A percentile compares a stretch with the other conserved stretches of the same genome.
Evolutionary conservation across 2,888 invertebrate genomes (phyloP).

Genomic region (Dioctria linearis): DNA sequence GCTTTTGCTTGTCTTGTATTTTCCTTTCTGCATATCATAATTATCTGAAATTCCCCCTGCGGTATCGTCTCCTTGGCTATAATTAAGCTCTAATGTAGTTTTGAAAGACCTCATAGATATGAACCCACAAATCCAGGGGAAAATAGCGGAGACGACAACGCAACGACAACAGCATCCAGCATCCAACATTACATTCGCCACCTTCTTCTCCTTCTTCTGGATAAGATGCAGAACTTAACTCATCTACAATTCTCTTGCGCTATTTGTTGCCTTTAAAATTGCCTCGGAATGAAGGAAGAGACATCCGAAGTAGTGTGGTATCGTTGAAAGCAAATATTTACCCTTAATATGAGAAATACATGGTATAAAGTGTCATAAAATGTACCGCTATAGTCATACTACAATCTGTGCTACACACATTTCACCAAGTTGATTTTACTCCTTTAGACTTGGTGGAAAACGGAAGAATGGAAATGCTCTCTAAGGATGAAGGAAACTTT

Average conservation of each 20-base stretch:
- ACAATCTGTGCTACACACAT: not conserved
- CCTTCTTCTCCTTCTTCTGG: not conserved
- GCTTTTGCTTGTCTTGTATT: constrained; percentile 14
- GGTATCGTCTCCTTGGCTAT: constrained; percentile 20
- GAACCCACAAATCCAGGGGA: constrained; percentile 25
- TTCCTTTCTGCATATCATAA: constrained; percentile 43
- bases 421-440: not conserved
- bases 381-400: constrained; percentile 9
- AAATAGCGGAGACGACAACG: not conserved
- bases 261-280: constrained; percentile 33
- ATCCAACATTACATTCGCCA: not conserved
- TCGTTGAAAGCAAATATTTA: constrained; percentile 46
- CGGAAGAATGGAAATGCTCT: not conserved
- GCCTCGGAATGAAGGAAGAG: not conserved
- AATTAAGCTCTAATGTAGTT: constrained; percentile 51
- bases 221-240: constrained; percentile 42
- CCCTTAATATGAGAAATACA: constrained; percentile 45
- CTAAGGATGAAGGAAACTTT: constrained; percentile 1
- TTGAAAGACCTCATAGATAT: constrained; percentile 46
- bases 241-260: constrained; percentile 43
- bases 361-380: constrained; percentile 47
- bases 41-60: constrained; percentile 27
- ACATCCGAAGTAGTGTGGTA: constrained; percentile 30
- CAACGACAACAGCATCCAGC: not conserved
- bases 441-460: not conserved